Evolutionary conservation across 2,797 vertebrate genomes (phyloP).

Genomic region (Liparis tanakae): DNA sequence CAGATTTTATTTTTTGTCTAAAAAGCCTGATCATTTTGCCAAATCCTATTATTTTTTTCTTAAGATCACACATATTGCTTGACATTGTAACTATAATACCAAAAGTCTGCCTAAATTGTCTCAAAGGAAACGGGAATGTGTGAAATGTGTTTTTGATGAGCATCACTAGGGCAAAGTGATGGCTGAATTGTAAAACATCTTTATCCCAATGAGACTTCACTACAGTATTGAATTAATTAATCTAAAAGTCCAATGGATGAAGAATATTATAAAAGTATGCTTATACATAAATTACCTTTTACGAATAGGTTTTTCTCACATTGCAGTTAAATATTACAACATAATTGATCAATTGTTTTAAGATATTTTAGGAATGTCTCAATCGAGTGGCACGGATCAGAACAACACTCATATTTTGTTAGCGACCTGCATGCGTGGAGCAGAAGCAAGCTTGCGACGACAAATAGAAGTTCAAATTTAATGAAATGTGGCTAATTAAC

Average conservation of each 20-base stretch:
- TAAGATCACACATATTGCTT: not conserved
- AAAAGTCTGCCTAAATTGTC: not conserved
- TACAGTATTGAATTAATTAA: not conserved
- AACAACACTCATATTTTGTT: not conserved
- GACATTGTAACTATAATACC: not conserved
- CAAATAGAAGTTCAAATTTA: not conserved
- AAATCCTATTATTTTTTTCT: not conserved
- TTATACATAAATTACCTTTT: not conserved
- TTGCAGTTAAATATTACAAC: not conserved
- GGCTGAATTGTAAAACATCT: not conserved
- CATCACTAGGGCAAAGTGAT: not conserved
- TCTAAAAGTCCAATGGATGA: not conserved
- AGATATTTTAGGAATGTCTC: not conserved
- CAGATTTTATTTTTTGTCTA: slow-evolving; percentile 2
- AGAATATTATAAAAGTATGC: not conserved
- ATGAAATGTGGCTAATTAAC: not conserved
- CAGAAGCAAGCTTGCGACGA: not conserved
- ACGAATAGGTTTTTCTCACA: not conserved
- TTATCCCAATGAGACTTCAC: not conserved
- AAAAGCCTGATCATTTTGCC: not conserved
- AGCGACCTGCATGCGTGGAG: not conserved
- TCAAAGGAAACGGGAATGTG: not conserved
- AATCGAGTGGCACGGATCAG: not conserved
- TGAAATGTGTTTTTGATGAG: not conserved
- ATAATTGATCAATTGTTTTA: too few species aligned